A percentile compares a stretch with the other conserved stretches of the same genome.
These are phyloP conservation scores for Argyresthia goedartella DNA, from an alignment of 2,888 invertebrate genomes.

Conservation along the genomic window DNA sequence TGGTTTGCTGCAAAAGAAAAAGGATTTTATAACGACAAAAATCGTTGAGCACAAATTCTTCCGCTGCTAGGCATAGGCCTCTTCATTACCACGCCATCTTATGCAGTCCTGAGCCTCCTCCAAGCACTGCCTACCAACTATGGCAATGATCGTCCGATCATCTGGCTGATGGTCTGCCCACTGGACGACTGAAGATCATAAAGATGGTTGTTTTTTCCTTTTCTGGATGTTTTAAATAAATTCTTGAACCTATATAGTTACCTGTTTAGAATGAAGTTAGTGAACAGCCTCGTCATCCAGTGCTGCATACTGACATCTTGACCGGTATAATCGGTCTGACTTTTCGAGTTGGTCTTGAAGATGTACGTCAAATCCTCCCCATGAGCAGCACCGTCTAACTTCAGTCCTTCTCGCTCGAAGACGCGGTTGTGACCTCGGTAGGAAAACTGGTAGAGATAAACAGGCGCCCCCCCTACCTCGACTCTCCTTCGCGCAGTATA, in stretches of 20 bases:
- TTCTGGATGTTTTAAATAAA: background rate
- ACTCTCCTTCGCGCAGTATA: constrained; percentile 27
- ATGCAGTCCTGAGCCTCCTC: too few species aligned
- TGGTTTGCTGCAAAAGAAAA: constrained; percentile 39
- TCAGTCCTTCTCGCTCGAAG: constrained; percentile 44
- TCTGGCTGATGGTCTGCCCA: too few species aligned
- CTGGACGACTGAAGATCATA: background rate
- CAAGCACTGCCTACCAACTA: too few species aligned
- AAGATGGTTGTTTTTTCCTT: background rate
- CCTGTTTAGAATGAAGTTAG: constrained; percentile 40
- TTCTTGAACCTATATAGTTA: constrained; percentile 23
- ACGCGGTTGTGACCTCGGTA: constrained; percentile 59
- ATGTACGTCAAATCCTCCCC: constrained; percentile 71
- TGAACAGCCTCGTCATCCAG: constrained; percentile 36
- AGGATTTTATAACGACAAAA: too few species aligned
- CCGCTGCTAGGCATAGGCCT: too few species aligned
- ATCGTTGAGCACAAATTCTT: too few species aligned
- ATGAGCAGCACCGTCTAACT: constrained; percentile 66
- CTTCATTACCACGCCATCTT: too few species aligned
- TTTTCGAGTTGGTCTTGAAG: constrained; percentile 42
- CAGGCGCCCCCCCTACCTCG: constrained; percentile 35
- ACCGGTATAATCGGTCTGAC: constrained; percentile 9
- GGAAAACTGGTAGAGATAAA: constrained; percentile 66
- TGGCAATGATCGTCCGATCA: too few species aligned
- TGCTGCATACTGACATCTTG: constrained; percentile 22